These are phyloP conservation scores for Megatriorchis doriae DNA, from an alignment of 2,113 vertebrate genomes.

Conservation along the genomic window DNA sequence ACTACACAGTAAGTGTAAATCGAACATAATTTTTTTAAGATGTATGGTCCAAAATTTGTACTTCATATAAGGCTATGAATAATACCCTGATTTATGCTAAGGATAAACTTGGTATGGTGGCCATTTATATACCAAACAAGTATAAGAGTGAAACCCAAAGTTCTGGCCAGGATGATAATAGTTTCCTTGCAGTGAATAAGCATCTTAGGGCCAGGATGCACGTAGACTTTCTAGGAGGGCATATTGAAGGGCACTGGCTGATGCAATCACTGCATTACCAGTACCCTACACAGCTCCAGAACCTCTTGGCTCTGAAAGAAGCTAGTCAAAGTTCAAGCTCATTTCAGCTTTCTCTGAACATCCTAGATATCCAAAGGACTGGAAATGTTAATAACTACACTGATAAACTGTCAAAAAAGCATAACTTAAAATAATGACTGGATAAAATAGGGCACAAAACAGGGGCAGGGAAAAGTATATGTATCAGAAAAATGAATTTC, in stretches of 20 bases:
- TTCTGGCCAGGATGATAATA: background rate
- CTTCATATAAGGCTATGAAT: background rate
- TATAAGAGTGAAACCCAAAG: rapidly evolving
- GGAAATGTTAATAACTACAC: background rate
- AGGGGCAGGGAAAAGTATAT: background rate
- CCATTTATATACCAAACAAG: background rate
- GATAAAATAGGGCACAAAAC: background rate
- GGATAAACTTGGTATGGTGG: background rate
- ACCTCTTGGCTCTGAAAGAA: background rate
- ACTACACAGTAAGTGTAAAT: background rate
- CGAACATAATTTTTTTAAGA: background rate
- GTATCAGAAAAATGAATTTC: background rate
- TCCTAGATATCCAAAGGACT: background rate
- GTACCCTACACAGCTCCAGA: background rate
- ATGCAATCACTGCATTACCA: background rate
- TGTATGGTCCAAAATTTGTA: background rate
- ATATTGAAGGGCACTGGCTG: background rate
- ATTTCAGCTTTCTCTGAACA: background rate
- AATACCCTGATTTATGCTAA: background rate
- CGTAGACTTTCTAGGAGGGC: background rate
- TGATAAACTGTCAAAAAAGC: background rate
- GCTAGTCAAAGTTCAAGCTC: background rate
- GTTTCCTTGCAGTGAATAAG: background rate
- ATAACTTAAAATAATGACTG: background rate
- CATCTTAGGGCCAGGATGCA: background rate